Evolutionary conservation across 2,797 vertebrate species (phyloP).

Genomic region (Coracias cyanogaster): DNA sequence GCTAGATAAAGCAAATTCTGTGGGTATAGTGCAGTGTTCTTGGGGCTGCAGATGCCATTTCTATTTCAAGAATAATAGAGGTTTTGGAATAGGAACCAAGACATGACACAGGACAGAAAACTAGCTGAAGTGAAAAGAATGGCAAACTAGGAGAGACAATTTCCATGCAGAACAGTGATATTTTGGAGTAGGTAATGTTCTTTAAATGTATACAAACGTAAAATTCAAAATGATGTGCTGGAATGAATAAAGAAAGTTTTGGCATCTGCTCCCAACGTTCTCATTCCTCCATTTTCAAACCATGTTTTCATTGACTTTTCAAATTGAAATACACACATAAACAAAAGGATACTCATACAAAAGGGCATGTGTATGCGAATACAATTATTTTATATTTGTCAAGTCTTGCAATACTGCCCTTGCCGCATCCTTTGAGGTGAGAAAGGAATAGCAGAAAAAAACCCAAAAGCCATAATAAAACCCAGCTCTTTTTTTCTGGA

Average conservation of each 20-base stretch:
- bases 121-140: neutral
- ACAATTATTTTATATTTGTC: neutral
- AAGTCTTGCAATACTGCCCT: neutral
- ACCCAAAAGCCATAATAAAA: neutral
- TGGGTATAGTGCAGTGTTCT: neutral
- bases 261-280: neutral
- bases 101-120: neutral
- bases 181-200: neutral
- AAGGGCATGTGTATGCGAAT: accelerated
- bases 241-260: neutral
- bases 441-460: conserved; percentile 4
- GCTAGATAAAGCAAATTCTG: neutral
- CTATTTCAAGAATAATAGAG: conserved; percentile 42
- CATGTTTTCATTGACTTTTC: neutral
- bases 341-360: neutral
- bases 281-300: neutral
- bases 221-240: neutral
- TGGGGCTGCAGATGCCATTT: neutral
- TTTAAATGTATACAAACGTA: neutral
- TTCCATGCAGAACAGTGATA: neutral
- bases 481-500: neutral
- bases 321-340: neutral
- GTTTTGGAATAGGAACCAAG: neutral
- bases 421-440: neutral
- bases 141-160: neutral